Percentiles rank a stretch among this genome's conserved stretches.
Conservation (phyloP, 2,113 vertebrate species). For the Callopanchax toddi region DNA sequence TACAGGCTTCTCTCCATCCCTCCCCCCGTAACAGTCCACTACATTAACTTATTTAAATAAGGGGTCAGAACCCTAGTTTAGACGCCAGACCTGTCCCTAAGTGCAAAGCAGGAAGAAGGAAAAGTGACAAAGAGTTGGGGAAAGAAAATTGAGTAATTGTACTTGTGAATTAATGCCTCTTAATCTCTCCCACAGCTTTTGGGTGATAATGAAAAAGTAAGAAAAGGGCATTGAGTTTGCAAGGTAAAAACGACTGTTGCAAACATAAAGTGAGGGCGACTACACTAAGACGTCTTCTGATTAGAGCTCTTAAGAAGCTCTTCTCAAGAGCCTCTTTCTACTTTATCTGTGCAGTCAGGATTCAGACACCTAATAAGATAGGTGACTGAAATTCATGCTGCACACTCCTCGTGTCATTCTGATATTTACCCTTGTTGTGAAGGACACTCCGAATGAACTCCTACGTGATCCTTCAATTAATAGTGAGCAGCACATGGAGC, state of each 20-base stretch:
- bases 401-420: constrained; percentile 15
- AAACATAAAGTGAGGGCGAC: constrained; percentile 77
- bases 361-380: constrained; percentile 34
- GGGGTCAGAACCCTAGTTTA: constrained; percentile 84
- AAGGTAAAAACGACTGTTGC: constrained; percentile 57
- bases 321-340: constrained; percentile 28
- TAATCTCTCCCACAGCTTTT: constrained; percentile 83
- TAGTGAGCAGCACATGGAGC: constrained; percentile 4
- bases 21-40: constrained; percentile 77
- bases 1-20: constrained; percentile 80
- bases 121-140: constrained; percentile 28
- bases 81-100: constrained; percentile 83
- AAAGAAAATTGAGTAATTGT: constrained; percentile 83
- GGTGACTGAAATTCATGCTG: constrained; percentile 6
- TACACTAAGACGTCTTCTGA: constrained; percentile 77
- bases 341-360: constrained; percentile 4
- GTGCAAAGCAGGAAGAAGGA: constrained; percentile 70
- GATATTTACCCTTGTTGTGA: constrained; percentile 43
- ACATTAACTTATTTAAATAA: constrained; percentile 93
- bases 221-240: constrained; percentile 30
- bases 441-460: constrained; percentile 39
- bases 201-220: constrained; percentile 82
- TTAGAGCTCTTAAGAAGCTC: constrained; percentile 31
- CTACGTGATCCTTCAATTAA: constrained; percentile 51
- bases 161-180: constrained; percentile 88